Base-by-base conservation (phyloP, 2,113 vertebrate genomes). In the Theropithecus gelada region DNA sequence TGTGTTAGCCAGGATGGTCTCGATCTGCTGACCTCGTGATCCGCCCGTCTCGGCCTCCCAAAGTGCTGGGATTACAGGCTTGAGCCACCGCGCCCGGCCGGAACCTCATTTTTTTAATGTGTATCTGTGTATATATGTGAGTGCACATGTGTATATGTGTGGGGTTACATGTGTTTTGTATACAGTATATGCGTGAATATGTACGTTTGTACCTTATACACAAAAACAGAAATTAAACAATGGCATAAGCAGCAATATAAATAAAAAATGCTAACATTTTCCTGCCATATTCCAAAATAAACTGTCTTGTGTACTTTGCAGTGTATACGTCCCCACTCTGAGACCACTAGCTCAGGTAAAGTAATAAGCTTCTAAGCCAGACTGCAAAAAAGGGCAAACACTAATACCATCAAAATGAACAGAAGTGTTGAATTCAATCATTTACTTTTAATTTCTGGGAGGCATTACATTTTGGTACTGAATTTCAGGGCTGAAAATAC, bases 191-290 rank as follows among this genome's bases (percentile, higher is more conserved):
- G 22, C 4, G 13, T 82, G n/a, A 40, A 40, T 5, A 27, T 9
- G 25, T 52, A 10, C 35, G 0, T 87, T 14, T 93, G 12, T 55
- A 88, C 61, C 17, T 73, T 61, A 96, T 2, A 94, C 9, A 86
- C n/a, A 83, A 79, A 94, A 83, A 83, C 0, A 84, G 35, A 75
- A 95, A 93, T 32, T 88, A 78, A 90, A 87, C 43, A 92, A 85
- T 3, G 23, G 38, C 4, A 27, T 90, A 90, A 75, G 61, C 18
- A 93, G 55, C 66, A 61, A 55, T n/a, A 66, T 35, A 81, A 79
- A 83, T 10, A 64, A 72, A 32, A 95, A 59, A 93, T 20, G 52
- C 30, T 93, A 66, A 22, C 23, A 30, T 86, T 82, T 78, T 93
- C 79, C 89, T 86, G 25, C 38, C 64, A 43, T 79, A 85, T 43